Evolutionary conservation across 1,140 invertebrate genomes (phyloP).

Genomic region (Cardiocondyla obscurior): DNA sequence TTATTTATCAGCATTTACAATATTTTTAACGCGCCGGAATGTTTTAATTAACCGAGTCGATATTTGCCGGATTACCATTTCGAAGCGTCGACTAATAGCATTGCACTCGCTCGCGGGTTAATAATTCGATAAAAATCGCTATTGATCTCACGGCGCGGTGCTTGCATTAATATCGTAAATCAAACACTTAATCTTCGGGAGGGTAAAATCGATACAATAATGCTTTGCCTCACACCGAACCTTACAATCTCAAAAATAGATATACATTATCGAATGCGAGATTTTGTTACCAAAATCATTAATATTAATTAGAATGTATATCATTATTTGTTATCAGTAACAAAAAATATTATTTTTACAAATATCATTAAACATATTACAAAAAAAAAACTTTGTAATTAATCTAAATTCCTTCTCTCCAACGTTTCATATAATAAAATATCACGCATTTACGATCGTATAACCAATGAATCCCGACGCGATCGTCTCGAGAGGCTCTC

Average conservation of each 20-base stretch:
- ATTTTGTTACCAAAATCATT: background rate
- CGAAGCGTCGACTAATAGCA: conserved; percentile 23
- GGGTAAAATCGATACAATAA: conserved; percentile 39
- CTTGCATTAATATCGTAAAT: conserved; percentile 50
- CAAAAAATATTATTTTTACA: too few relatives aligned
- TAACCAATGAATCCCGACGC: background rate
- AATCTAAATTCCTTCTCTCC: background rate
- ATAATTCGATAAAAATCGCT: conserved; percentile 52
- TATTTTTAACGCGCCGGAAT: background rate
- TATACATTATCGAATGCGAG: background rate
- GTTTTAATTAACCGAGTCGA: conserved; percentile 26
- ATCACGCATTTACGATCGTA: background rate
- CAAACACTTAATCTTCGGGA: conserved; percentile 31
- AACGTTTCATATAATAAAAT: background rate
- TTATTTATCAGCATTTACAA: too few relatives aligned
- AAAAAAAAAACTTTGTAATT: background rate
- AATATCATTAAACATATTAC: too few relatives aligned
- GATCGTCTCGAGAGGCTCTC: background rate
- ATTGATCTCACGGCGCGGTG: conserved; percentile 27
- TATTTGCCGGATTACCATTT: conserved; percentile 46
- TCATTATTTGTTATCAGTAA: too few relatives aligned
- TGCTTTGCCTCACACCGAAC: background rate
- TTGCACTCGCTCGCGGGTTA: background rate
- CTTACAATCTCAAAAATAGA: conserved; percentile 21
- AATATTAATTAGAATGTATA: too few relatives aligned